phyloP scores from a whole-genome alignment of 2,888 invertebrate species.

The Malthinus seriepunctatus region DNA sequence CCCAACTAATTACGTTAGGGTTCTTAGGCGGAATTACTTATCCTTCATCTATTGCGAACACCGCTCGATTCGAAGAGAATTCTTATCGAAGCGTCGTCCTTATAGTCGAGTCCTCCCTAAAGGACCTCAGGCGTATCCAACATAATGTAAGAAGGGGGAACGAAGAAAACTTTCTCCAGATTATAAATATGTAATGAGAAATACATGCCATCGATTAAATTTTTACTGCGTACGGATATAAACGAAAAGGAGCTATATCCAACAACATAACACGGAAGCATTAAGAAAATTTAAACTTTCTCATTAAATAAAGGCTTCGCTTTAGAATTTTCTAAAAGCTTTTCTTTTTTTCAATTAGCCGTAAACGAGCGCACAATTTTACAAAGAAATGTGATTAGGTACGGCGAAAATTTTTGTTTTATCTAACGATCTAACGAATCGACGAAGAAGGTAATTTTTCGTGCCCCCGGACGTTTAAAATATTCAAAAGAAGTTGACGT shows the following conservation, averaged over 20 bases:
- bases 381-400: background rate
- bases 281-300: slow-evolving; percentile 3
- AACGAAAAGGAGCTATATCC: slow-evolving; percentile 4
- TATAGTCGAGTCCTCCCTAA: slow-evolving; percentile 32
- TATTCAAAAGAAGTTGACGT: background rate
- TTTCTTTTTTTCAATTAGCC: slow-evolving; percentile 5
- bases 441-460: background rate
- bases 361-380: background rate
- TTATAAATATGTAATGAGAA: slow-evolving; percentile 30
- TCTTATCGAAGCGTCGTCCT: slow-evolving; percentile 31
- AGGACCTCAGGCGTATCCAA: slow-evolving; percentile 40
- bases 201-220: slow-evolving; percentile 31
- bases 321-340: slow-evolving; percentile 1
- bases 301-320: slow-evolving; percentile 3
- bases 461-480: background rate
- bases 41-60: slow-evolving; percentile 54
- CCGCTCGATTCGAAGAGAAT: slow-evolving; percentile 29
- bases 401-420: background rate
- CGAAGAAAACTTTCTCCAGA: slow-evolving; percentile 38
- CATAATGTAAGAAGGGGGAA: slow-evolving; percentile 44
- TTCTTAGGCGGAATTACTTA: slow-evolving; percentile 72
- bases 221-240: slow-evolving; percentile 19
- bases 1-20: slow-evolving; percentile 73
- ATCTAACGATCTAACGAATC: too few relatives aligned
- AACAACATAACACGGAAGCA: background rate